Conservation (phyloP, 2,888 invertebrate genomes). For the Coelinius sp. region DNA sequence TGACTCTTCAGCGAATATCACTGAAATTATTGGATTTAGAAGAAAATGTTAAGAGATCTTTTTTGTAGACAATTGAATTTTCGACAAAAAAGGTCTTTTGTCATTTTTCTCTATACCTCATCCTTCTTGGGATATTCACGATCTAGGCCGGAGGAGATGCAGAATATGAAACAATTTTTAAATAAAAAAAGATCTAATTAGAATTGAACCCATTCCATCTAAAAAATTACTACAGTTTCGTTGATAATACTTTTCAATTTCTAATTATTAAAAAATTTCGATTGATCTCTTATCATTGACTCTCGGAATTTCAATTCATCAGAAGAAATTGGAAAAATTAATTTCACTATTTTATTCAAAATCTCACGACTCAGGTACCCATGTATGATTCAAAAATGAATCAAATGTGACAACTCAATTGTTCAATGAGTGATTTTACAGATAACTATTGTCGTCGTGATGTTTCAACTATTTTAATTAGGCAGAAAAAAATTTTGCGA, state of each 20-base stretch:
- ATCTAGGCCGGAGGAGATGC: background rate
- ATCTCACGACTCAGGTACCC: slow-evolving; percentile 35
- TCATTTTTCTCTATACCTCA: background rate
- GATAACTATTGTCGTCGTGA: slow-evolving; percentile 1
- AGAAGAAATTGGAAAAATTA: background rate
- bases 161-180: background rate
- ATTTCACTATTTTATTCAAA: slow-evolving; percentile 9
- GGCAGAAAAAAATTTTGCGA: background rate
- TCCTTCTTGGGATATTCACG: background rate
- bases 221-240: background rate
- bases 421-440: background rate
- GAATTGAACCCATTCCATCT: background rate
- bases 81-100: background rate
- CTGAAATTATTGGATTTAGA: no score
- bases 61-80: background rate
- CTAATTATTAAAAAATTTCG: background rate
- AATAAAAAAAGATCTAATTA: background rate
- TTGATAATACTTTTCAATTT: background rate
- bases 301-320: background rate
- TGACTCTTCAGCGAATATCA: no score
- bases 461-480: slow-evolving; percentile 11
- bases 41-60: background rate
- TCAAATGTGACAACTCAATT: background rate
- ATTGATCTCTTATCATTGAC: background rate
- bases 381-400: background rate